Evolutionary conservation across 2,888 invertebrate genomes (phyloP).

Genomic region (Imbricaverruca yamaguchii): DNA sequence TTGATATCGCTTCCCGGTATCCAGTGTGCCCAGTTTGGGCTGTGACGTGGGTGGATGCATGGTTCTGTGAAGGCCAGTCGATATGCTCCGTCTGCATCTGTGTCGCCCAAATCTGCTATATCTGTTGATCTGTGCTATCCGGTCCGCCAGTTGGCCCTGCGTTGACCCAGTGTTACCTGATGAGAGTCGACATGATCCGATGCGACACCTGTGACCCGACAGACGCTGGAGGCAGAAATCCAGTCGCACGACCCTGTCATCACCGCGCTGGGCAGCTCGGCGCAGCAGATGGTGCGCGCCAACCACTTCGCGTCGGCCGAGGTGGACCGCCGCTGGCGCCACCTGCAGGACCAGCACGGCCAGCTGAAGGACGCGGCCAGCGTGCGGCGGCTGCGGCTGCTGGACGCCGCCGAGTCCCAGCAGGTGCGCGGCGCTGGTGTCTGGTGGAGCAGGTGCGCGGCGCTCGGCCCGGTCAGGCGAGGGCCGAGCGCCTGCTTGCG

Average conservation of each 20-base stretch:
- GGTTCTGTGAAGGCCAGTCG: no score
- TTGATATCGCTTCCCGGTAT: no score
- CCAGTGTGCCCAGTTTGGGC: no score
- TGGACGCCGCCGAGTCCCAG: slow-evolving; percentile 75
- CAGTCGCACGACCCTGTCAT: slow-evolving; percentile 78
- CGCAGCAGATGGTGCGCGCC: slow-evolving; percentile 67
- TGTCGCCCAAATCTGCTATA: no score
- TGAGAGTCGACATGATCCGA: not conserved
- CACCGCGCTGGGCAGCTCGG: slow-evolving; percentile 61
- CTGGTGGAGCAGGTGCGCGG: no score
- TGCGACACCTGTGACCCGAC: slow-evolving; percentile 24
- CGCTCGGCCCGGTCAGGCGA: no score
- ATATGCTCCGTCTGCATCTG: no score
- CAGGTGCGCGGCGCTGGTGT: slow-evolving; percentile 47
- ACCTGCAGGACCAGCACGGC: slow-evolving; percentile 60
- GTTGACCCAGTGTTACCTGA: not conserved
- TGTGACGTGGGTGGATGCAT: no score
- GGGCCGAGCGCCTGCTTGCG: no score
- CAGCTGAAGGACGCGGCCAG: slow-evolving; percentile 65
- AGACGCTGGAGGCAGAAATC: slow-evolving; percentile 78
- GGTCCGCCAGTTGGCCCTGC: no score
- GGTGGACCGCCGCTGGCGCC: slow-evolving; percentile 59
- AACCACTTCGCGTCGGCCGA: slow-evolving; percentile 75
- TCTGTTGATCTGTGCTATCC: no score
- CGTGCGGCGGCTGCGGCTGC: slow-evolving; percentile 60